Base-by-base conservation (phyloP, 2,113 vertebrate species). In the Clupea harengus region DNA sequence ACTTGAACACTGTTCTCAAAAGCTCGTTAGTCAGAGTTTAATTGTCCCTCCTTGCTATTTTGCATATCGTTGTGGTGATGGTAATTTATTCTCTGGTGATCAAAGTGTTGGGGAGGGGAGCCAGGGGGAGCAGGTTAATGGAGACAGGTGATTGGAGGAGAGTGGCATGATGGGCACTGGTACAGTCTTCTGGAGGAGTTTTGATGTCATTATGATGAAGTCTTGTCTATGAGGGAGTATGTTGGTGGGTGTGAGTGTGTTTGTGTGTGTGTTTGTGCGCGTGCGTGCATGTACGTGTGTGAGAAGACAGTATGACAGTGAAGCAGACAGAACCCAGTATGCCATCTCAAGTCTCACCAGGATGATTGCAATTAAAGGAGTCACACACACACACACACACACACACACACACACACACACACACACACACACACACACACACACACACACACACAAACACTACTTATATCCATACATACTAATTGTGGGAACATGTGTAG, bases 1-100 rank as follows among this genome's bases (percentile, higher is more conserved):
- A 95, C 94, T 94, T 94, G 91, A 94, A 91, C 90, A 89, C 75
- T 86, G 91, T 93, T 92, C 91, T 95, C 93, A 93, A 94, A 95
- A 95, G 93, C 93, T 94, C 92, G 90, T 96, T 95, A 94, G 95
- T 95, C 93, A 94, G 93, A 92, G 93, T 94, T 94, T 95, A 94
- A 95, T 95, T 95, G 94, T 94, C 93, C 91, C 93, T 94, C 91
- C 87, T 92, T 93, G 49, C 67, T 88, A 57, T 91, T 95, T 94
- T 95, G 94, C 93, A 94, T 94, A 94, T 92, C 8, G 82, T 92
- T 90, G 88, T 93, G 92, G 89, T 91, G 91, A 93, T 92, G 90
- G 91, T 94, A 94, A 95, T 95, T 94, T 94, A 94, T 94, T 93
- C 92, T 93, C 92, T 50, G 90, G 86, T 88, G 91, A 93, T 92